Conservation (phyloP, 2,888 invertebrate genomes). For the Diarsia brunnea region DNA sequence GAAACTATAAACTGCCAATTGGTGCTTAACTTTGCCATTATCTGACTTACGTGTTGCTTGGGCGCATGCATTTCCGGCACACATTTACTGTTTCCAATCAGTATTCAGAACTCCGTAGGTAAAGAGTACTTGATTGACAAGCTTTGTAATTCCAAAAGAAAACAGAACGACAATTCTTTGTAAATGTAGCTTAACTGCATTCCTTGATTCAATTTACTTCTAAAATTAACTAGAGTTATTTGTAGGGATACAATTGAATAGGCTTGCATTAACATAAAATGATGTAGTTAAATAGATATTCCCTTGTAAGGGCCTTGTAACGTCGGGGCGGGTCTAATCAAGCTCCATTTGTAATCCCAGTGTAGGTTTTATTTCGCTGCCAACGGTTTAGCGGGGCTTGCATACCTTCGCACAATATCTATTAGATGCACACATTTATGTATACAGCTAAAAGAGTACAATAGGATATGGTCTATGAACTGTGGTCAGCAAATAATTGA, state of each 20-base stretch:
- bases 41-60: no score
- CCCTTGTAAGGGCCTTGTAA: constrained; percentile 62
- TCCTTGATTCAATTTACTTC: constrained; percentile 44
- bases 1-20: no score
- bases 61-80: constrained; percentile 71
- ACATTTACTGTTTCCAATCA: constrained; percentile 48
- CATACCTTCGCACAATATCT: constrained; percentile 20
- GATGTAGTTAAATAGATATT: constrained; percentile 64
- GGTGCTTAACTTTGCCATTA: no score
- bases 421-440: constrained; percentile 21
- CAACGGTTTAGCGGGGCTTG: constrained; percentile 28
- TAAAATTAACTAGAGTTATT: constrained; percentile 51
- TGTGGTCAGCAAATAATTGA: constrained; percentile 33
- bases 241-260: constrained; percentile 62
- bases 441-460: constrained; percentile 8
- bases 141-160: constrained; percentile 32
- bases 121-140: constrained; percentile 26
- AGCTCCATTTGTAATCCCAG: constrained; percentile 52
- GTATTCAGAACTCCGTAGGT: constrained; percentile 36
- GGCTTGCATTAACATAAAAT: constrained; percentile 68
- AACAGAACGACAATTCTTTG: constrained; percentile 29
- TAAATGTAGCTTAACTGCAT: constrained; percentile 40
- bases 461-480: constrained; percentile 9
- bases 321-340: constrained; percentile 47
- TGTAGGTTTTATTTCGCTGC: constrained; percentile 47